Evolutionary conservation across 2,113 vertebrate genomes (phyloP).

Genomic region (Amblyornis subalaris): DNA sequence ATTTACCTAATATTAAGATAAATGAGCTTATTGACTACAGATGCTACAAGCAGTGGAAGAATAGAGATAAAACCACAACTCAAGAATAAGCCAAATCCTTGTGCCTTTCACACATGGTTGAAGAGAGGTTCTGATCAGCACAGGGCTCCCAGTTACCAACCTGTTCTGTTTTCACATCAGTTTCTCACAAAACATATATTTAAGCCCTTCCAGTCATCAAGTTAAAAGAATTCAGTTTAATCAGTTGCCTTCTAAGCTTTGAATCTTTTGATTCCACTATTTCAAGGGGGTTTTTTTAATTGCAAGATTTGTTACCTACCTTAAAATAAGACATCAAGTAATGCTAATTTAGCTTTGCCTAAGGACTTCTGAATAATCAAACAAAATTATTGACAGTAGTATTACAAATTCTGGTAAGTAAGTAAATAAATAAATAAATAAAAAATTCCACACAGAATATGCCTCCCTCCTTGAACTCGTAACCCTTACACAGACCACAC

Average conservation of each 20-base stretch:
- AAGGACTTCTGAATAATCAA: neutral
- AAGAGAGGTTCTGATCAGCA: neutral
- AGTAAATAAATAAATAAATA: neutral
- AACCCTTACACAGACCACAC: neutral
- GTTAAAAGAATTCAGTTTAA: neutral
- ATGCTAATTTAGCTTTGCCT: neutral
- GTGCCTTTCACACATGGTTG: neutral
- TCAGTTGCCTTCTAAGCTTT: neutral
- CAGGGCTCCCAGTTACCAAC: neutral
- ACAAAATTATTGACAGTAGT: neutral
- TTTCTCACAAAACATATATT: neutral
- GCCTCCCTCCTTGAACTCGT: neutral
- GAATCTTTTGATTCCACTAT: neutral
- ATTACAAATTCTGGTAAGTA: neutral
- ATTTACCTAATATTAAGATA: neutral
- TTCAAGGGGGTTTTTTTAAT: neutral
- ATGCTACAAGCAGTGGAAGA: neutral
- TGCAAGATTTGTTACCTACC: neutral
- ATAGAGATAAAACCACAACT: neutral
- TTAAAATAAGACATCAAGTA: neutral
- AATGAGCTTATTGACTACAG: neutral
- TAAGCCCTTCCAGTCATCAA: neutral
- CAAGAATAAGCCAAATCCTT: neutral
- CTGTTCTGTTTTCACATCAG: neutral
- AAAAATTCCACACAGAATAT: fast-evolving